These are phyloP conservation scores for Ricordea florida DNA, from an alignment of 92 coral and sea anemone species.

Conservation along the genomic window DNA sequence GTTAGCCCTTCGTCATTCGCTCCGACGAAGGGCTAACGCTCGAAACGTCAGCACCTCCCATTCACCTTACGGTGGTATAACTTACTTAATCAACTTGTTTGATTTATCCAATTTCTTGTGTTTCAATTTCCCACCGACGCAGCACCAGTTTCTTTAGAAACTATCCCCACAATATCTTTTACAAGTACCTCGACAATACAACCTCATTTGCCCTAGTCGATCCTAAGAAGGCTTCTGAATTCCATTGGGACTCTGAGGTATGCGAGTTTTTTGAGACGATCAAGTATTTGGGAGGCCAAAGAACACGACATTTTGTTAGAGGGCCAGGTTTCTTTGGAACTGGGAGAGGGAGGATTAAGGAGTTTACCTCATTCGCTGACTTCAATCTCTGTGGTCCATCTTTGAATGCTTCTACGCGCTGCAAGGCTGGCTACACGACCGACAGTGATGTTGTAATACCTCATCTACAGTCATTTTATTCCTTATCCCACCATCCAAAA, in stretches of 20 bases:
- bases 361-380: conserved; percentile 17
- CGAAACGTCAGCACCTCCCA: no score
- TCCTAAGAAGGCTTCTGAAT: conserved; percentile 6
- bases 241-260: conserved; percentile 26
- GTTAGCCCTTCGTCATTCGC: no score
- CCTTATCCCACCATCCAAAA: conserved; percentile 1
- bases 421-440: conserved; percentile 23
- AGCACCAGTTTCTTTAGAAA: no score
- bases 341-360: conserved; percentile 14
- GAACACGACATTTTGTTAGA: conserved; percentile 6
- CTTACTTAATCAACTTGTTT: no score
- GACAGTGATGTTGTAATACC: neutral
- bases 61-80: no score
- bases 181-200: conserved; percentile 29
- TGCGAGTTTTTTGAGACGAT: conserved; percentile 33
- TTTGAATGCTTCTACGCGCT: conserved; percentile 6
- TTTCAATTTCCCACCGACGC: no score
- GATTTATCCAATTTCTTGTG: no score
- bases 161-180: no score
- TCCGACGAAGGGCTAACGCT: no score
- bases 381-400: conserved; percentile 40
- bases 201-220: conserved; percentile 15
- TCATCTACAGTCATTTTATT: neutral
- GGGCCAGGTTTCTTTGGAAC: conserved; percentile 26
- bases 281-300: conserved; percentile 5